phyloP scores from a whole-genome alignment of 2,888 invertebrate species.

The Cheilosia soror region DNA sequence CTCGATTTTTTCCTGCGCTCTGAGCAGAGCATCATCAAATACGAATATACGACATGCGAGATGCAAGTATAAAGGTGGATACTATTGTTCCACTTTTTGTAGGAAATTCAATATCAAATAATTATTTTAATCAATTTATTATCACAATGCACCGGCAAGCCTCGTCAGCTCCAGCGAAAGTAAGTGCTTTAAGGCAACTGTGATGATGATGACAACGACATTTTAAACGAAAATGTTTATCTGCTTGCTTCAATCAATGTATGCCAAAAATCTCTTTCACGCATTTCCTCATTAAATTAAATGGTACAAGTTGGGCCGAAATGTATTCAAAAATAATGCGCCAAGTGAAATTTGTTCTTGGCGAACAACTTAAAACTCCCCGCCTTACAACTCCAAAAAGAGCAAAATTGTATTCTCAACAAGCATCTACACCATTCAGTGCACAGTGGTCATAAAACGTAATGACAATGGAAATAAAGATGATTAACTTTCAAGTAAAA shows the following conservation, averaged over 20 bases:
- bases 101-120: no score
- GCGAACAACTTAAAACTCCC: background rate
- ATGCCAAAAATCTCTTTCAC: slow-evolving; percentile 14
- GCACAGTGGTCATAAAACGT: slow-evolving; percentile 33
- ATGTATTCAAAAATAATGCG: slow-evolving; percentile 5
- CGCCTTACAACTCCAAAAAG: background rate
- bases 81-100: no score
- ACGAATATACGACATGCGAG: no score
- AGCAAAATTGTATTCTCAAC: slow-evolving; percentile 25
- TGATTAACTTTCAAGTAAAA: slow-evolving; percentile 54
- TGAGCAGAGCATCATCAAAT: no score
- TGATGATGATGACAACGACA: background rate
- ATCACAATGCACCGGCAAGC: no score
- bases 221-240: background rate
- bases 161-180: background rate
- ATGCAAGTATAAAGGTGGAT: no score
- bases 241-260: background rate
- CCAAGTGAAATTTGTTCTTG: slow-evolving; percentile 39
- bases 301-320: slow-evolving; percentile 1
- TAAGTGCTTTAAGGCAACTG: background rate
- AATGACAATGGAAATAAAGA: slow-evolving; percentile 54
- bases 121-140: no score
- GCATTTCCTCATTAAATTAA: slow-evolving; percentile 29
- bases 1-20: no score
- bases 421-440: slow-evolving; percentile 3